Conservation (phyloP, 2,113 vertebrate species). For the Rhizomys pruinosus region DNA sequence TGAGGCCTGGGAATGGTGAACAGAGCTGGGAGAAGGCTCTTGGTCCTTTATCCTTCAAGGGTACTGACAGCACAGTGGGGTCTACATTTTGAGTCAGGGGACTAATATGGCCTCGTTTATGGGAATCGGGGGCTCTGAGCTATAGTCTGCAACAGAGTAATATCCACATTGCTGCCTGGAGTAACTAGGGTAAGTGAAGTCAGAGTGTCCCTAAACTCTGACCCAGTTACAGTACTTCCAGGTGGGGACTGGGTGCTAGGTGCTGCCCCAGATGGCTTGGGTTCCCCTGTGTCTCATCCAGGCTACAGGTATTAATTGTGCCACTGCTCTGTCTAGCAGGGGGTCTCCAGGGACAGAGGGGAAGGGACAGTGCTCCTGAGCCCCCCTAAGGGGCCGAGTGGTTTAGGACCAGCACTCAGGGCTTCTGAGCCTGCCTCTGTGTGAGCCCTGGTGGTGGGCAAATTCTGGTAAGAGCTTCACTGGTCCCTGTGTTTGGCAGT, state of each 20-base stretch:
- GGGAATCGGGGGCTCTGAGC: background rate
- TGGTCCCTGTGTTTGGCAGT: background rate
- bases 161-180: background rate
- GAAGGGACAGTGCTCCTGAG: fast-evolving
- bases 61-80: background rate
- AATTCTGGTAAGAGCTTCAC: background rate
- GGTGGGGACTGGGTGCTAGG: no score
- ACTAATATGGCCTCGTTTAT: background rate
- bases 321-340: background rate
- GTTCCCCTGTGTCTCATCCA: background rate
- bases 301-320: background rate
- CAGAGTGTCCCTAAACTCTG: background rate
- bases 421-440: background rate
- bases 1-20: background rate
- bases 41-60: background rate
- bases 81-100: background rate
- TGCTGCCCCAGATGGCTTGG: background rate
- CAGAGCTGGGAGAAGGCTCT: background rate
- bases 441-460: no score
- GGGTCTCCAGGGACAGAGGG: background rate
- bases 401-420: background rate
- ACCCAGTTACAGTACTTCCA: fast-evolving
- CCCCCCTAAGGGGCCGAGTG: no score
- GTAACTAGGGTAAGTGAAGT: background rate
- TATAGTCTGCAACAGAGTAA: background rate